Base-by-base conservation (phyloP, 2,113 vertebrate genomes). In the Sebastes schlegelii region DNA sequence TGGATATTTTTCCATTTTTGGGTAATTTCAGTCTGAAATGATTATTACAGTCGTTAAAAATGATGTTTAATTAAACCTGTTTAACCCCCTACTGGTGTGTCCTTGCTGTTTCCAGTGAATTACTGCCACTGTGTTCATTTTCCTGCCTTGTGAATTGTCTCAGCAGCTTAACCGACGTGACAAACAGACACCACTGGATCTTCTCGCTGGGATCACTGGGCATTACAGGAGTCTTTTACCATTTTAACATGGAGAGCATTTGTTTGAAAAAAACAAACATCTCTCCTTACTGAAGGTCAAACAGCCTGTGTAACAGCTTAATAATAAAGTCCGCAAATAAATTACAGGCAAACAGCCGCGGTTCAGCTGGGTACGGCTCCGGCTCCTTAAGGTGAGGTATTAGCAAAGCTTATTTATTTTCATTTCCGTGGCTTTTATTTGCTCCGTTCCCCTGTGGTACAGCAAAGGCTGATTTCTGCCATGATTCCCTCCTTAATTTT, bases 341-440 rank as follows among this genome's bases (percentile, higher is more conserved):
- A 94, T 96, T 91, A 96, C 94, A 94, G 79, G 93, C 92, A 94
- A 95, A 94, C 94, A 94, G 94, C 93, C 91, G 90, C 85, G 93
- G 94, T 95, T 96, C 96, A 86, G 93, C 94, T 92, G 95, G 94
- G 96, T 96, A 95, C 95, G 90, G 92, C 95, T 92, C 91, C 90
- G 90, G 94, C 94, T 98, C 96, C 96, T 91, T 97, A 97, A 99
- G 98, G 98, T 98, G 96, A 97, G 96, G 97, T 96, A 98, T 98
- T 98, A 99, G 96, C 96, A 94, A 96, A 97, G 97, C 97, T 97
- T 99, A 98, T 99, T 99, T 99, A 98, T 98, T 98, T 98, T 97
- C 97, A 98, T 97, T 99, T 97, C 96, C 96, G 94, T 92, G 94
- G 96, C 96, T 98, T 97, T 97, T 98, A 98, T 98, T 98, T 97